A percentile compares a stretch with the other conserved stretches of the same genome.
phyloP scores from a whole-genome alignment of 2,797 vertebrate genomes.

The Champsocephalus gunnari region DNA sequence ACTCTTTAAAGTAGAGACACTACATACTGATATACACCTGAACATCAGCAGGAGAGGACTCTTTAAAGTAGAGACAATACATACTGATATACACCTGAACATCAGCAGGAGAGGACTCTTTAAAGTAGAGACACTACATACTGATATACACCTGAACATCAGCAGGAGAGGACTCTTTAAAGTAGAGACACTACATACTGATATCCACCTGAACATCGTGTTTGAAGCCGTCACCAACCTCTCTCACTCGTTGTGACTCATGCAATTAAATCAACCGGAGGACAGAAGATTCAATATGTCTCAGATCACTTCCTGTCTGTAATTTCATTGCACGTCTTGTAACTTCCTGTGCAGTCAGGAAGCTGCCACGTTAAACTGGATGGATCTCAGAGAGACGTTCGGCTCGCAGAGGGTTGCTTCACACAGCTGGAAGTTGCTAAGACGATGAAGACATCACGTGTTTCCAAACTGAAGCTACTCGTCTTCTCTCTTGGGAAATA shows the following conservation, averaged over 20 bases:
- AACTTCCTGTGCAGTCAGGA: constrained; percentile 7
- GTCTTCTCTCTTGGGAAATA: no score
- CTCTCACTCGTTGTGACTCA: neutral
- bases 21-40: no score
- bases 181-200: no score
- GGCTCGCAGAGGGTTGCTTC: constrained; percentile 1
- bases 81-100: no score
- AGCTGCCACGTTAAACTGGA: neutral
- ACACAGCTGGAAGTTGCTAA: constrained; percentile 1
- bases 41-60: no score
- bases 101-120: no score
- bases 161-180: no score
- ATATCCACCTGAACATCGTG: neutral
- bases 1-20: no score
- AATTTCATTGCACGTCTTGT: neutral
- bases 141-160: no score
- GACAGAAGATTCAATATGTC: neutral
- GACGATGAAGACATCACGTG: neutral
- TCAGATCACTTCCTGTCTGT: neutral
- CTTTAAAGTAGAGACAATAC: no score
- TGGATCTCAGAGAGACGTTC: neutral
- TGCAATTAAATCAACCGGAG: neutral
- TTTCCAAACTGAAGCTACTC: neutral
- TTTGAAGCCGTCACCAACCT: neutral
- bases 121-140: no score